These are phyloP conservation scores for Ischnus inquisitorius DNA, from an alignment of 2,888 invertebrate genomes.

Conservation along the genomic window DNA sequence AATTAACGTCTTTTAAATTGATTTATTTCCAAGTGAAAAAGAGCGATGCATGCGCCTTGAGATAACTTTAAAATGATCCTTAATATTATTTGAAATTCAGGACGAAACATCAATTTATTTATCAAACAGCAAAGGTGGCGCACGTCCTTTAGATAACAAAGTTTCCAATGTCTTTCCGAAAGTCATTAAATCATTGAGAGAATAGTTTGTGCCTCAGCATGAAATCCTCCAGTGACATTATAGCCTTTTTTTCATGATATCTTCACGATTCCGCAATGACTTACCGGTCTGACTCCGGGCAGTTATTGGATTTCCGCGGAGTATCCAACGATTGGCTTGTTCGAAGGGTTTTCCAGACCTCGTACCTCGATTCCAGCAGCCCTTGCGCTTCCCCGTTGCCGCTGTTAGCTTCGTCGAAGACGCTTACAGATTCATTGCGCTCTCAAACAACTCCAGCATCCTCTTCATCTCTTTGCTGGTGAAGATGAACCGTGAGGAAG, in stretches of 20 bases:
- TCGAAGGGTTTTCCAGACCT: not conserved
- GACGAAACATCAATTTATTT: not conserved
- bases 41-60: too few species aligned
- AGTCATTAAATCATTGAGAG: not conserved
- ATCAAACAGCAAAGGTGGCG: not conserved
- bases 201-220: not conserved
- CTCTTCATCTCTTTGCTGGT: conserved; percentile 83
- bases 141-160: not conserved
- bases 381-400: not conserved
- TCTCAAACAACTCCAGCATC: conserved; percentile 83
- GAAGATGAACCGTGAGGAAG: conserved; percentile 33
- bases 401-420: conserved; percentile 28
- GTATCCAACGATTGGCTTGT: not conserved
- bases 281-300: not conserved
- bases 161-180: not conserved
- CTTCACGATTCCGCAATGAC: not conserved
- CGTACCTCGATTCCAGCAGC: conserved; percentile 7
- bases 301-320: not conserved
- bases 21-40: too few species aligned
- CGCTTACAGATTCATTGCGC: conserved; percentile 80
- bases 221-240: not conserved
- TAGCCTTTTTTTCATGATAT: not conserved
- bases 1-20: too few species aligned
- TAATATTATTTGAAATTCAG: not conserved
- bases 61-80: not conserved